Percentiles rank a stretch among this genome's conserved stretches.
Evolutionary conservation across 2,888 invertebrate genomes (phyloP).

Genomic region (Chironomus riparius): DNA sequence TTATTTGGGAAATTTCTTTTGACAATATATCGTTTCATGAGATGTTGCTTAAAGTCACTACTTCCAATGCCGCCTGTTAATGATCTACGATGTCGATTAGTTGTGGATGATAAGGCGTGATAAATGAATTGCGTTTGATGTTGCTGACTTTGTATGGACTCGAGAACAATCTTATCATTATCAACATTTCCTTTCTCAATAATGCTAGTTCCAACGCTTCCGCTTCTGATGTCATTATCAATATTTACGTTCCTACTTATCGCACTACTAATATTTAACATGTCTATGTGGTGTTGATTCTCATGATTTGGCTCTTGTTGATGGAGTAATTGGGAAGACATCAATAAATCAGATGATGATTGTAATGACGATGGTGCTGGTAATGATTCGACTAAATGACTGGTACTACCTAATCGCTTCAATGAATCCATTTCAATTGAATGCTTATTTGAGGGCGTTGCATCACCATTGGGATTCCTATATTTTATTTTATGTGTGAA

Average conservation of each 20-base stretch:
- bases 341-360: slow-evolving; percentile 26
- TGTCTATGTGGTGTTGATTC: background rate
- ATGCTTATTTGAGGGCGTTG: slow-evolving; percentile 31
- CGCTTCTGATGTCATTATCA: background rate
- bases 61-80: background rate
- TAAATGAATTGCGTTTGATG: slow-evolving; percentile 10
- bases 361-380: slow-evolving; percentile 25
- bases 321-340: slow-evolving; percentile 15
- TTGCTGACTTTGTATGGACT: slow-evolving; percentile 11
- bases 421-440: slow-evolving; percentile 8
- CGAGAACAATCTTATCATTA: background rate
- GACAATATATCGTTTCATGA: slow-evolving; percentile 6
- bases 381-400: slow-evolving; percentile 31
- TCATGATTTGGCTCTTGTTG: background rate
- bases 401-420: slow-evolving; percentile 31
- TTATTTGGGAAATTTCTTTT: slow-evolving; percentile 20
- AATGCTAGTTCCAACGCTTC: background rate
- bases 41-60: background rate
- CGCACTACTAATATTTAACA: background rate
- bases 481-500: background rate
- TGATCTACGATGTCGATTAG: slow-evolving; percentile 18
- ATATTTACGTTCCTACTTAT: background rate
- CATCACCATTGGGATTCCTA: slow-evolving; percentile 30
- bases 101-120: slow-evolving; percentile 15
- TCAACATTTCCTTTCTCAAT: background rate